These are phyloP conservation scores for Chromobotia macracanthus DNA, from an alignment of 2,797 vertebrate species.

Conservation along the genomic window DNA sequence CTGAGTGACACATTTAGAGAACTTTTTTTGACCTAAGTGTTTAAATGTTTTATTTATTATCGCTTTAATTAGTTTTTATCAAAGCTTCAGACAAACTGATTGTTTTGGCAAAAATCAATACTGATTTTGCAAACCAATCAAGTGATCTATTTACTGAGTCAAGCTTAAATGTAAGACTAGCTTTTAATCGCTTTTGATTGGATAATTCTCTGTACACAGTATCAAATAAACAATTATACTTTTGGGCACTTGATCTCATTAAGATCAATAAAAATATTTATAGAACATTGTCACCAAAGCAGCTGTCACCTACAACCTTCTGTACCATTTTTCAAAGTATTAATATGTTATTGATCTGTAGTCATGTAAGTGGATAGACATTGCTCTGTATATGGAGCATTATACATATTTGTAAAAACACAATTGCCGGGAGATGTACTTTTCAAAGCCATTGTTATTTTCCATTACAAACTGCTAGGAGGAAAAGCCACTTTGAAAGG, in stretches of 20 bases:
- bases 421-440: not conserved
- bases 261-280: slow-evolving; percentile 8
- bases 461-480: not conserved
- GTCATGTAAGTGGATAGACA: not conserved
- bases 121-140: slow-evolving; percentile 42
- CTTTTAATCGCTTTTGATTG: slow-evolving; percentile 10
- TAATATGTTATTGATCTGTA: not conserved
- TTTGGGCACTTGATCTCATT: slow-evolving; percentile 16
- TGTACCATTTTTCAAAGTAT: not conserved
- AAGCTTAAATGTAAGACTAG: slow-evolving; percentile 21
- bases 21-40: not conserved
- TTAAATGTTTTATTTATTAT: slow-evolving; percentile 23
- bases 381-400: not conserved
- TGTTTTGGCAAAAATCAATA: slow-evolving; percentile 52
- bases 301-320: not conserved
- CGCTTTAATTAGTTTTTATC: slow-evolving; percentile 50
- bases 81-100: slow-evolving; percentile 38
- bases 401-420: not conserved
- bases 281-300: not conserved
- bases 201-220: not conserved
- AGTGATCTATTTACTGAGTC: slow-evolving; percentile 25
- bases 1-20: not conserved
- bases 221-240: slow-evolving; percentile 10
- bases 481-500: not conserved
- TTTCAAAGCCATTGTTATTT: not conserved